phyloP scores from a whole-genome alignment of 1,140 invertebrate species.

The Platyscapa corneri region DNA sequence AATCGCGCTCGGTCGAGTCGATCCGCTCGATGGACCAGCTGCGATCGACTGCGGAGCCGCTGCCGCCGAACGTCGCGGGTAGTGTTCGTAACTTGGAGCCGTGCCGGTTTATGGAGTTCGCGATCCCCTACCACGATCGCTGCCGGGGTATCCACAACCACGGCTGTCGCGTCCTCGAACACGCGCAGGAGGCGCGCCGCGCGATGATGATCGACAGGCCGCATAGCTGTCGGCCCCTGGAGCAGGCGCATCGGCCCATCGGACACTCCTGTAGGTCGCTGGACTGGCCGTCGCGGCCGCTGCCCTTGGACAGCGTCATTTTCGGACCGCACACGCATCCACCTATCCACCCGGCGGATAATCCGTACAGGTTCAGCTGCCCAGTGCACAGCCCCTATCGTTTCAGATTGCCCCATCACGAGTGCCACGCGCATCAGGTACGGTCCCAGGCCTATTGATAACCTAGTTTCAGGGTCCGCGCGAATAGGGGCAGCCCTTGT shows the following conservation, averaged over 20 bases:
- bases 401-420: constrained; percentile 77
- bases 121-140: constrained; percentile 66
- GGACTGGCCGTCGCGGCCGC: constrained; percentile 64
- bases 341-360: constrained; percentile 64
- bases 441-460: neutral
- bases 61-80: constrained; percentile 36
- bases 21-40: constrained; percentile 56
- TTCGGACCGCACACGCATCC: constrained; percentile 68
- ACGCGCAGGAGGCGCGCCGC: constrained; percentile 54
- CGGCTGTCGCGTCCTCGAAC: constrained; percentile 62
- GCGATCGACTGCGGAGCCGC: constrained; percentile 16
- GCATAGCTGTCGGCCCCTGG: neutral
- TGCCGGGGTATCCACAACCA: constrained; percentile 22
- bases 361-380: constrained; percentile 73
- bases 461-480: too few species aligned
- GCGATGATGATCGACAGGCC: neutral
- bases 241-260: constrained; percentile 52
- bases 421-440: constrained; percentile 77
- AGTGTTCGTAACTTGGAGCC: constrained; percentile 59
- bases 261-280: constrained; percentile 72
- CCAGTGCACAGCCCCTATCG: constrained; percentile 80
- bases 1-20: constrained; percentile 66
- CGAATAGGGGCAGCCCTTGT: too few species aligned
- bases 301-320: constrained; percentile 71
- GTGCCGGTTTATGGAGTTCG: constrained; percentile 68